These are phyloP conservation scores for Lasioglossum baleicum DNA, from an alignment of 1,140 invertebrate genomes.

Conservation along the genomic window DNA sequence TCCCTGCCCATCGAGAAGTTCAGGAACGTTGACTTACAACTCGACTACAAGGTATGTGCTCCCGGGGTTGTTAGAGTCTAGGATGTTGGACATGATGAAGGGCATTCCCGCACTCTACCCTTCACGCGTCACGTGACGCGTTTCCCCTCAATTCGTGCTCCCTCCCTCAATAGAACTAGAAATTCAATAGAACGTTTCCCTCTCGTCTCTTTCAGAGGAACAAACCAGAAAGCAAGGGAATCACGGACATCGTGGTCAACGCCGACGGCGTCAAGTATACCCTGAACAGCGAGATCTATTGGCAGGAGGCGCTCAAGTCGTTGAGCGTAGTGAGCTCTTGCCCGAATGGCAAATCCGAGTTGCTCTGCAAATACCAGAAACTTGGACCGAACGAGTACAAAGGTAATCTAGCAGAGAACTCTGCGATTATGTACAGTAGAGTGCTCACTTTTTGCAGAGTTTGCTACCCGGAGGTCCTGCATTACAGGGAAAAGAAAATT, in stretches of 20 bases:
- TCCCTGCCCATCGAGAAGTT: slow-evolving; percentile 78
- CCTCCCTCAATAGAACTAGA: neutral
- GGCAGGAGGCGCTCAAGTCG: slow-evolving; percentile 61
- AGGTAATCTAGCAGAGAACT: slow-evolving; percentile 64
- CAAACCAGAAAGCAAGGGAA: slow-evolving; percentile 76
- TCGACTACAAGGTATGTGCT: slow-evolving; percentile 80
- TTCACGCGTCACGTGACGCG: too few relatives aligned
- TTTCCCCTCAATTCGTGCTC: too few relatives aligned
- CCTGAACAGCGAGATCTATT: slow-evolving; percentile 75
- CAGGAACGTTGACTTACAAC: slow-evolving; percentile 80
- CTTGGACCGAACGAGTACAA: slow-evolving; percentile 81
- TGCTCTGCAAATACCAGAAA: slow-evolving; percentile 80
- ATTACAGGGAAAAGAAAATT: too few relatives aligned
- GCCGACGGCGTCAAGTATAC: slow-evolving; percentile 80
- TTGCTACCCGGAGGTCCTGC: too few relatives aligned
- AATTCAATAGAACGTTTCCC: neutral
- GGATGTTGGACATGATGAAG: too few relatives aligned
- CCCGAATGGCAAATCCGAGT: slow-evolving; percentile 78
- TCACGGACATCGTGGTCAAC: slow-evolving; percentile 72
- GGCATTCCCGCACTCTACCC: too few relatives aligned
- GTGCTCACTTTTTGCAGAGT: too few relatives aligned
- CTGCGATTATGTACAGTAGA: too few relatives aligned
- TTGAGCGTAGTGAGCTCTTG: slow-evolving; percentile 18
- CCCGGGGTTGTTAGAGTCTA: too few relatives aligned
- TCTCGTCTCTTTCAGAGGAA: slow-evolving; percentile 68